These are phyloP conservation scores for Neolamprologus fasciatus DNA, from an alignment of 2,113 vertebrate species.

Conservation along the genomic window DNA sequence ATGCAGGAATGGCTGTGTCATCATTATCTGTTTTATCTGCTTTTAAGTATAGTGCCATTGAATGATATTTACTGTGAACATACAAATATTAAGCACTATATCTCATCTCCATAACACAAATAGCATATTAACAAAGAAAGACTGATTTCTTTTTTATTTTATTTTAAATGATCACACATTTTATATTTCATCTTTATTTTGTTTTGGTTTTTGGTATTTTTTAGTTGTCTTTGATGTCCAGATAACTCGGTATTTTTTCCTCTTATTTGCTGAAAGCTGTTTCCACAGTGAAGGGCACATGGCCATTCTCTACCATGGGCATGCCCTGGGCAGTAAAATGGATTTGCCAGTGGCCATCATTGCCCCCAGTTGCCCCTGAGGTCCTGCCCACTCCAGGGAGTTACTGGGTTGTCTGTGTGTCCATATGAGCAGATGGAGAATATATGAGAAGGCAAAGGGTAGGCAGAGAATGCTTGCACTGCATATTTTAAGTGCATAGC, in stretches of 20 bases:
- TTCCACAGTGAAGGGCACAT: not conserved
- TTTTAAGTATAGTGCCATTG: not conserved
- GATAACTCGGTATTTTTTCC: not conserved
- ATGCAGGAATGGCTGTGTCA: not conserved
- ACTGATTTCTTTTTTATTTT: not conserved
- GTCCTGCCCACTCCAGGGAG: slow-evolving; percentile 17
- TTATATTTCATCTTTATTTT: not conserved
- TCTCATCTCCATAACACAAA: not conserved
- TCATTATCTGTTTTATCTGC: not conserved
- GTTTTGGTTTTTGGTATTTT: not conserved
- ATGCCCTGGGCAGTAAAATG: slow-evolving; percentile 10
- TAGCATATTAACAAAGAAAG: not conserved
- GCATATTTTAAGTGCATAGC: slow-evolving; percentile 17
- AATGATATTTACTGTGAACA: not conserved
- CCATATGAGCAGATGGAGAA: slow-evolving; percentile 24
- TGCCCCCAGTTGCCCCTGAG: slow-evolving; percentile 20
- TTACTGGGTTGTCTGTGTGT: not conserved
- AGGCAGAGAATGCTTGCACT: slow-evolving; percentile 10
- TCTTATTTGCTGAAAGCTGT: not conserved
- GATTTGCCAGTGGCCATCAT: slow-evolving; percentile 9
- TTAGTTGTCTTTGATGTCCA: not conserved
- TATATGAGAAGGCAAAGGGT: slow-evolving; percentile 6
- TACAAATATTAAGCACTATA: not conserved
- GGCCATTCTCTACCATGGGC: not conserved
- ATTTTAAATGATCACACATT: not conserved